phyloP scores from a whole-genome alignment of 2,797 vertebrate genomes.

The Girardinus metallicus region DNA sequence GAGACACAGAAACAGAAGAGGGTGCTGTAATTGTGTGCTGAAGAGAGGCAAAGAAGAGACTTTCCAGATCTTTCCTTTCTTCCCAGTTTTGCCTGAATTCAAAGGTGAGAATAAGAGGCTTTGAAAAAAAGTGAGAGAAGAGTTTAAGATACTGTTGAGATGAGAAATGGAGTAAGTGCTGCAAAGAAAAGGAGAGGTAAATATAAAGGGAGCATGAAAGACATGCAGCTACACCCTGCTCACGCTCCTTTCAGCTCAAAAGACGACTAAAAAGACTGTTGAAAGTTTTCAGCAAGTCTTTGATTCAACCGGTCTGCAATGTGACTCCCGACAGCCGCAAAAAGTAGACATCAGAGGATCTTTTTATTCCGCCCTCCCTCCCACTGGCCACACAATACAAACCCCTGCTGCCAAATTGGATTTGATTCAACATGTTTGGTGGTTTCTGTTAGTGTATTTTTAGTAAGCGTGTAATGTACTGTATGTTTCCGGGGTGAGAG shows the following conservation, averaged over 20 bases:
- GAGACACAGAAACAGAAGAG: conserved; percentile 50
- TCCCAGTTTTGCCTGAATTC: conserved; percentile 48
- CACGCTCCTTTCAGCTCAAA: conserved; percentile 42
- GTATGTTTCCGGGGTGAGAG: conserved; percentile 72
- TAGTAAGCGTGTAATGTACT: conserved; percentile 54
- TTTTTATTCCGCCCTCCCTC: conserved; percentile 29
- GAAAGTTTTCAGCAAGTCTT: conserved; percentile 61
- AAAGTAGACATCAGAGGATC: conserved; percentile 59
- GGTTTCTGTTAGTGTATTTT: conserved; percentile 67
- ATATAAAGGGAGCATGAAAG: conserved; percentile 50
- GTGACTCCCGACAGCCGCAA: conserved; percentile 66
- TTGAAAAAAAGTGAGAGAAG: conserved; percentile 22
- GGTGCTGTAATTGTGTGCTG: conserved; percentile 40
- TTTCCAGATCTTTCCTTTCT: conserved; percentile 39
- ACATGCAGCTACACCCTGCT: conserved; percentile 46
- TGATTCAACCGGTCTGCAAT: conserved; percentile 65
- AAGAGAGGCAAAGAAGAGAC: conserved; percentile 38
- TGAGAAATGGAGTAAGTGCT: conserved; percentile 33
- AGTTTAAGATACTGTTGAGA: conserved; percentile 34
- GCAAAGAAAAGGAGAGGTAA: conserved; percentile 34
- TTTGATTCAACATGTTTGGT: conserved; percentile 61
- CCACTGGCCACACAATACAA: conserved; percentile 57
- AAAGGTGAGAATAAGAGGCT: conserved; percentile 59
- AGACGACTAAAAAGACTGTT: conserved; percentile 45
- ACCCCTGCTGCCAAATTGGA: conserved; percentile 53